These are phyloP conservation scores for Drosophila cardini DNA, from an alignment of 1,140 invertebrate genomes.

Conservation along the genomic window DNA sequence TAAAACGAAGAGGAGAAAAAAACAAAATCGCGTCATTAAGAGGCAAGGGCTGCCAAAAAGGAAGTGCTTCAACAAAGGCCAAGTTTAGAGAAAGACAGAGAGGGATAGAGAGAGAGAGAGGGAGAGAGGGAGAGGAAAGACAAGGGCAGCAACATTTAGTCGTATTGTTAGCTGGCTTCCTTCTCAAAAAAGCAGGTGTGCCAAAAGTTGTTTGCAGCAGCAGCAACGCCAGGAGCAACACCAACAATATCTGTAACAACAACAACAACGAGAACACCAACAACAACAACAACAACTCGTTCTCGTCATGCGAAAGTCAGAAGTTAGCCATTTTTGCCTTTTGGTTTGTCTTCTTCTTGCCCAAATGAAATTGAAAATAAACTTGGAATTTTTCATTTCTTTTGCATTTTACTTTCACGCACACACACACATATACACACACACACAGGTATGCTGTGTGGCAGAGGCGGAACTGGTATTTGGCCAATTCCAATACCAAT, in stretches of 20 bases:
- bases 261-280: slow-evolving; percentile 25
- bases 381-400: slow-evolving; percentile 40
- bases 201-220: slow-evolving; percentile 61
- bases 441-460: background rate
- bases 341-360: slow-evolving; percentile 38
- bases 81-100: slow-evolving; percentile 9
- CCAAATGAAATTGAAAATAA: slow-evolving; percentile 72
- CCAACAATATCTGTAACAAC: slow-evolving; percentile 16
- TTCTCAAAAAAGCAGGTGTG: slow-evolving; percentile 62
- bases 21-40: slow-evolving; percentile 53
- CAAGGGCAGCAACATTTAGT: slow-evolving; percentile 13
- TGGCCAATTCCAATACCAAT: slow-evolving; percentile 26
- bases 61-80: slow-evolving; percentile 43
- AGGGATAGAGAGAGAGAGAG: background rate
- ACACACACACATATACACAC: slow-evolving; percentile 21
- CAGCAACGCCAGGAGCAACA: slow-evolving; percentile 51
- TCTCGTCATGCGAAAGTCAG: slow-evolving; percentile 55
- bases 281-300: slow-evolving; percentile 30
- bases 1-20: slow-evolving; percentile 48
- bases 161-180: slow-evolving; percentile 53
- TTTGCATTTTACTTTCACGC: slow-evolving; percentile 73
- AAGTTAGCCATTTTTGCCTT: slow-evolving; percentile 28
- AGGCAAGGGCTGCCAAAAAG: slow-evolving; percentile 30
- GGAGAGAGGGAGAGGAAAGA: slow-evolving; percentile 22
- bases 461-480: slow-evolving; percentile 41